Evolutionary conservation across 2,888 invertebrate genomes (phyloP), one percentile per base, ranked within the genome.

Genomic region (Trichogramma dendrolimi): DNA sequence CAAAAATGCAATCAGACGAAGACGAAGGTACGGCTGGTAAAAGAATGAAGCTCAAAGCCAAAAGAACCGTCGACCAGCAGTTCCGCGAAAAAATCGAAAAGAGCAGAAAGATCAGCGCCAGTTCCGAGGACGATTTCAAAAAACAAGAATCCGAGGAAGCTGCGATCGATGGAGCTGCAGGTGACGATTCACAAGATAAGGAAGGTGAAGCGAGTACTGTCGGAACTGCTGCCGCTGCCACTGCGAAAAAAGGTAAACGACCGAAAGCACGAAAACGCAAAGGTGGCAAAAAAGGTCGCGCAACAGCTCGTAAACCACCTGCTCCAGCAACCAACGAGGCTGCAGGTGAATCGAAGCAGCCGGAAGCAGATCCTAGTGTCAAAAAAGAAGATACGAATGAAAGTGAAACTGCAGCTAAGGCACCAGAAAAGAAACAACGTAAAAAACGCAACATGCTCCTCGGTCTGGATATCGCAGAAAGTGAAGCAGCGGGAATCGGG

Each of bases 401-500:
- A 4, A 8, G 14, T 1, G 52, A 48, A 43, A 39, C 41, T 5
- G 11, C 43, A 43, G 42, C 40, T 2, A 61, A 64, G 4, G 5
- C 50, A 2, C 62, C 60, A n/a, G 72, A 72, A 27, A 66, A 74
- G 60, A 74, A 73, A 27, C 75, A 70, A 38, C 67, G 75, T 7
- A 75, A 75, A 60, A 75, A 75, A 61, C 70, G 77, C 65, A 78
- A 80, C 72, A 77, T 81, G 70, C 72, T 83, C n/a, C 72, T 81
- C 7, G 83, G 83, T 40, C 71, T 84, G 60, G 83, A 83, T 66
- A 80, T 84, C 43, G 79, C 80, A 43, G 76, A 76, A 46, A 79
- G 80, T 55, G 67, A 59, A 44, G 62, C 67, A 7, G 64, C 66
- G 42, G 11, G 47, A 27, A 46, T 58, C 0, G 68, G 79, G 0